These are phyloP conservation scores for Trachops cirrhosus DNA, from an alignment of 2,797 vertebrate species.

Conservation along the genomic window DNA sequence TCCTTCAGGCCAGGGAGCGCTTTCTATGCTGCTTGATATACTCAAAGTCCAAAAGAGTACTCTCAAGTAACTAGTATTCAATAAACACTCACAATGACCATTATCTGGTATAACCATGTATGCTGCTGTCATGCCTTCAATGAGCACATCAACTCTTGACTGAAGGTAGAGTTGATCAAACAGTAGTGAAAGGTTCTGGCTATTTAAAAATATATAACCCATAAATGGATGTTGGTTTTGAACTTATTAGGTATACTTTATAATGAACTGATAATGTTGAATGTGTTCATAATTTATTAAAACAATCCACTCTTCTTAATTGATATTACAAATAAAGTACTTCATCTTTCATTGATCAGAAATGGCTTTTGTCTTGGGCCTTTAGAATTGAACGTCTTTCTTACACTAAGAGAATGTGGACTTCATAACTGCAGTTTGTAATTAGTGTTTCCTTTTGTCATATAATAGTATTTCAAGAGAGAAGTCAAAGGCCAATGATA, in stretches of 20 bases:
- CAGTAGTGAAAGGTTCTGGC: background rate
- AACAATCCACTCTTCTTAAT: background rate
- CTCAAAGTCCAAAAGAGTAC: background rate
- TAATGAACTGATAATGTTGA: slow-evolving; percentile 6
- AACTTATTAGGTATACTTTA: background rate
- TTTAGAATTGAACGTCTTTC: background rate
- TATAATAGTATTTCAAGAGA: background rate
- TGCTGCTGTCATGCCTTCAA: background rate
- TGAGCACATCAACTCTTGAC: background rate
- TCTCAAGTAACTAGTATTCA: background rate
- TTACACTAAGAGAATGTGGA: slow-evolving; percentile 7
- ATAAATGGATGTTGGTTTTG: background rate
- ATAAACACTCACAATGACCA: background rate
- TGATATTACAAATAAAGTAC: slow-evolving; percentile 8
- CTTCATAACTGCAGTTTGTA: background rate
- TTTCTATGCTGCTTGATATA: background rate
- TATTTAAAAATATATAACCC: background rate
- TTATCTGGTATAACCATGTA: background rate
- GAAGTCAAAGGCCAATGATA: background rate
- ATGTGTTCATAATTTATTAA: slow-evolving; percentile 6
- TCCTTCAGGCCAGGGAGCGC: background rate
- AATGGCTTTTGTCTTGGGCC: background rate
- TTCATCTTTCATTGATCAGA: background rate
- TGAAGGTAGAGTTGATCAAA: background rate
- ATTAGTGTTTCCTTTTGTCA: background rate